Conservation (phyloP, 2,888 invertebrate species). For the Bugulina stolonifera region DNA sequence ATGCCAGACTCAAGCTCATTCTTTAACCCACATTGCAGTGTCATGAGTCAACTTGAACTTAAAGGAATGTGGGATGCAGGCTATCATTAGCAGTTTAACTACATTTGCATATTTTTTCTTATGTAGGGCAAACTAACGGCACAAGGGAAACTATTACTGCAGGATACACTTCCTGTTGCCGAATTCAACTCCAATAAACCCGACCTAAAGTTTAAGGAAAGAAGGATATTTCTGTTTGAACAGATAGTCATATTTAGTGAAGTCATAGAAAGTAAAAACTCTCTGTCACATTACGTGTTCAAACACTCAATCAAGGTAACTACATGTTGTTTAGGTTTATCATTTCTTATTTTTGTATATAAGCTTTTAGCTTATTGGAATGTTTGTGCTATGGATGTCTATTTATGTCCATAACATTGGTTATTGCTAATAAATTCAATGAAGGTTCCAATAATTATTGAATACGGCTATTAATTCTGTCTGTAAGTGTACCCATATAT, state of each 20-base stretch:
- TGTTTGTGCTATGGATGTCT: too few relatives aligned
- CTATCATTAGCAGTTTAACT: not conserved
- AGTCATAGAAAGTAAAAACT: conserved; percentile 75
- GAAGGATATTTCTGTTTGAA: conserved; percentile 94
- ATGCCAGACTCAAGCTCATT: not conserved
- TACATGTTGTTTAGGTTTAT: too few relatives aligned
- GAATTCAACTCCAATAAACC: conserved; percentile 35
- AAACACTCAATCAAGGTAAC: conserved; percentile 76
- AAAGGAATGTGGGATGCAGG: too few relatives aligned
- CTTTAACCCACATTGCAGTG: not conserved
- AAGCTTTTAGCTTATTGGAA: not conserved
- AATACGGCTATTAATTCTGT: too few relatives aligned
- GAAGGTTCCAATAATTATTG: too few relatives aligned
- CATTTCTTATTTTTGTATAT: not conserved
- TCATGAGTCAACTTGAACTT: too few relatives aligned
- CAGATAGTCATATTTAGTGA: conserved; percentile 90
- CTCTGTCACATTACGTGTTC: conserved; percentile 6
- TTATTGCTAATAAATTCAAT: too few relatives aligned
- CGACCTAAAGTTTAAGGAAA: conserved; percentile 67
- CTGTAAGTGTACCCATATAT: too few relatives aligned
- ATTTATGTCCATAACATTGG: too few relatives aligned
- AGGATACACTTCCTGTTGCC: conserved; percentile 57
- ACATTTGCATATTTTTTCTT: conserved; percentile 29
- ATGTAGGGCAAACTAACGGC: conserved; percentile 89
- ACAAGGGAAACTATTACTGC: conserved; percentile 86